Conservation (phyloP, 2,888 invertebrate genomes). For the Heliconius ismenius region DNA sequence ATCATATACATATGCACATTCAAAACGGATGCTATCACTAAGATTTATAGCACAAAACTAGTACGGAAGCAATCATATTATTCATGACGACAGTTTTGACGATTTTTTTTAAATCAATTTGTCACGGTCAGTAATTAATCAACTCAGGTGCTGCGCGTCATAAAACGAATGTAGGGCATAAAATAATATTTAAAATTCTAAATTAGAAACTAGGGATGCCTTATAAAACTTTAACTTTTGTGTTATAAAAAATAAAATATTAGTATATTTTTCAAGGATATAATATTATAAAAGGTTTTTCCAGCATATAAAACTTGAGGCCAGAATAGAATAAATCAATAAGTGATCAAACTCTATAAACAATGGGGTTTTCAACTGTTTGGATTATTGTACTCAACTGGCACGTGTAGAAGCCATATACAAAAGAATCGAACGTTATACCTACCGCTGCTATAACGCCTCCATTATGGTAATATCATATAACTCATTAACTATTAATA, state of each 20-base stretch:
- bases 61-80: background rate
- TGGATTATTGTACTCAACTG: background rate
- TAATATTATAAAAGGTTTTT: background rate
- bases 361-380: constrained; percentile 12
- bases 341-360: constrained; percentile 3
- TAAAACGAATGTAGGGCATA: background rate
- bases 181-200: constrained; percentile 2
- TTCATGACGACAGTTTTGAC: constrained; percentile 7
- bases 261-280: no score
- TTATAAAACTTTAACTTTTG: background rate
- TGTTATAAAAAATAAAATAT: background rate
- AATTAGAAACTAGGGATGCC: background rate
- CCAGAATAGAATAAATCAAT: constrained; percentile 12
- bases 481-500: background rate
- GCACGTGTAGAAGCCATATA: constrained; percentile 14
- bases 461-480: background rate
- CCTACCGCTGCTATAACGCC: background rate
- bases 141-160: constrained; percentile 10
- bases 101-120: constrained; percentile 20
- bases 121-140: constrained; percentile 22
- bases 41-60: constrained; percentile 8
- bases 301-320: background rate
- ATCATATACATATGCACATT: background rate
- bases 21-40: background rate
- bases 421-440: constrained; percentile 6